phyloP scores from a whole-genome alignment of 2,888 invertebrate species.

The Mystacides longicornis region DNA sequence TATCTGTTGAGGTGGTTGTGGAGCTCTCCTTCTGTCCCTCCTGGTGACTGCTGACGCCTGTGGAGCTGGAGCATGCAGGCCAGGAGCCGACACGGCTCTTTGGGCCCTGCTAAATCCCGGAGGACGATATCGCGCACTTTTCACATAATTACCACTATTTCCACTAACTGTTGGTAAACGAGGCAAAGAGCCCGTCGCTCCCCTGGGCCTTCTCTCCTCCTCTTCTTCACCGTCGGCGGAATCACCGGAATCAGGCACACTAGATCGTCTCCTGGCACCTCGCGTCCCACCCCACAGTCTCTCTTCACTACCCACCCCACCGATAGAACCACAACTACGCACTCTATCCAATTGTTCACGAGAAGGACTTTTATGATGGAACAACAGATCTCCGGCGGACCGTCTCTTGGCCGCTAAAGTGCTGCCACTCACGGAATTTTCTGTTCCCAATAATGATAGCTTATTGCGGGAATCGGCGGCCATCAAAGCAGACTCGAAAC shows the following conservation, averaged over 20 bases:
- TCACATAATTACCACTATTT: conserved; percentile 49
- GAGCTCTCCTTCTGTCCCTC: conserved; percentile 49
- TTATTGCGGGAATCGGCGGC: conserved; percentile 81
- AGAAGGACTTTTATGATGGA: conserved; percentile 71
- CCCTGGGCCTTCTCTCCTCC: conserved; percentile 51
- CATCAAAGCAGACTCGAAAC: conserved; percentile 84
- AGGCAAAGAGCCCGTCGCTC: conserved; percentile 69
- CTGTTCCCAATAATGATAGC: conserved; percentile 56
- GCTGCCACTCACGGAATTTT: conserved; percentile 55
- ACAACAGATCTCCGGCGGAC: conserved; percentile 76
- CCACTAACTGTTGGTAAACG: conserved; percentile 56
- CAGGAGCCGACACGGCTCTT: conserved; percentile 67
- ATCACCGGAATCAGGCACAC: conserved; percentile 51
- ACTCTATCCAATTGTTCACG: conserved; percentile 67
- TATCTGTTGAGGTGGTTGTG: conserved; percentile 37
- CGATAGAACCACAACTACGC: conserved; percentile 77
- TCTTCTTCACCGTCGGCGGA: conserved; percentile 47
- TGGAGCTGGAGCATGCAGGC: conserved; percentile 52
- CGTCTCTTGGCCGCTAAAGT: conserved; percentile 69
- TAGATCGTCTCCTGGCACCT: conserved; percentile 41
- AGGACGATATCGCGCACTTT: conserved; percentile 80
- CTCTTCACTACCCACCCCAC: conserved; percentile 57
- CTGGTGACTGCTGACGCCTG: conserved; percentile 41
- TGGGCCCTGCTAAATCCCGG: conserved; percentile 74
- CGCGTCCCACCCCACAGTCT: conserved; percentile 40